phyloP scores from a whole-genome alignment of 2,113 vertebrate genomes.

The Spilogale gracilis region DNA sequence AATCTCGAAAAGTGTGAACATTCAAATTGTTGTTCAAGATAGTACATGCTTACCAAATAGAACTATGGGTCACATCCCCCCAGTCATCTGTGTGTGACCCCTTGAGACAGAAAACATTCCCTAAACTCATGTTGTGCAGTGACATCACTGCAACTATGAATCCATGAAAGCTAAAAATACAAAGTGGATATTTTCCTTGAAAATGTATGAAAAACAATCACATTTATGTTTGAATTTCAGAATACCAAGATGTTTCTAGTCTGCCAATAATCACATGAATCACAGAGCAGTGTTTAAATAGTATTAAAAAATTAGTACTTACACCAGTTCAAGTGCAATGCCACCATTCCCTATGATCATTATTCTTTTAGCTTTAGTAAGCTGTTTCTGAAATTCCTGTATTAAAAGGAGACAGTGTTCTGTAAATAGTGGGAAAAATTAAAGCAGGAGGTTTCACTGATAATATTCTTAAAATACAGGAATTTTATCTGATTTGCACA shows the following conservation, averaged over 20 bases:
- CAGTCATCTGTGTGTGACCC: not conserved
- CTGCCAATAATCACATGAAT: not conserved
- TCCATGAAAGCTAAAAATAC: not conserved
- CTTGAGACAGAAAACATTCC: not conserved
- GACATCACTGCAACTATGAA: not conserved
- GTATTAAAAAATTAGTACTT: constrained; percentile 84
- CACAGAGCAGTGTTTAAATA: not conserved
- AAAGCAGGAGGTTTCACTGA: not conserved
- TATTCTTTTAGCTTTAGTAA: constrained; percentile 93
- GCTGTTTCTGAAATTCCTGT: constrained; percentile 95
- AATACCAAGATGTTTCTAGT: not conserved
- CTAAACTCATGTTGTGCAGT: not conserved
- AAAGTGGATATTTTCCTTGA: not conserved
- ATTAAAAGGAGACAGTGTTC: constrained; percentile 53
- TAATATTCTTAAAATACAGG: not conserved
- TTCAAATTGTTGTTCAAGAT: not conserved
- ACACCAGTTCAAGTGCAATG: constrained; percentile 98
- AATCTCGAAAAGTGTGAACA: not conserved
- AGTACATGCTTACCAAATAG: not conserved
- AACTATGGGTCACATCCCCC: not conserved
- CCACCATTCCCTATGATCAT: constrained; percentile 96
- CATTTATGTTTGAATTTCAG: constrained; percentile 40
- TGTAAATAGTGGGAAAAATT: not conserved
- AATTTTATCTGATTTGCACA: not conserved
- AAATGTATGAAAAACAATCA: not conserved